These are phyloP conservation scores for Spilogale gracilis DNA, from an alignment of 2,113 vertebrate genomes.

Conservation along the genomic window DNA sequence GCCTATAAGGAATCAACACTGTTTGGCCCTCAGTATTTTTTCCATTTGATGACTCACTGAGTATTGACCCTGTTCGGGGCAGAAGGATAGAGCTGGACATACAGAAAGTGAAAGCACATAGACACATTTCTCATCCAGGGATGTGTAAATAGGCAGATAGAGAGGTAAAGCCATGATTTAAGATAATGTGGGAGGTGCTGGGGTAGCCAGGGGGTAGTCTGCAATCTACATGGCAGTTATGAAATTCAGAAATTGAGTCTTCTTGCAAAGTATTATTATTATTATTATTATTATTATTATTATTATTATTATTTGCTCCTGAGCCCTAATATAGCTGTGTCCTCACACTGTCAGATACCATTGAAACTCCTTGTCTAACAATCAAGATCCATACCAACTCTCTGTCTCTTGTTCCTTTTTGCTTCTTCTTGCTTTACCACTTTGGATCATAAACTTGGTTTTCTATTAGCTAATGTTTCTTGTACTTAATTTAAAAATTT, in stretches of 20 bases:
- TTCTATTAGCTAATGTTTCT: neutral
- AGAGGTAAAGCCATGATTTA: neutral
- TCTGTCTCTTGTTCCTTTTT: neutral
- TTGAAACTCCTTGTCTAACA: neutral
- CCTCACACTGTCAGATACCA: neutral
- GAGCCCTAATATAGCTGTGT: neutral
- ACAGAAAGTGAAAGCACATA: neutral
- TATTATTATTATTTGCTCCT: neutral
- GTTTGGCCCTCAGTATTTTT: neutral
- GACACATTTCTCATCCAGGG: neutral
- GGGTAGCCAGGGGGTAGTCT: neutral
- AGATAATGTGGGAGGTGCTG: neutral
- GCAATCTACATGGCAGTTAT: neutral
- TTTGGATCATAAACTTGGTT: neutral
- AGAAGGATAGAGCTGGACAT: neutral
- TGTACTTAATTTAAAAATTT: neutral
- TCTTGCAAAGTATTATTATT: neutral
- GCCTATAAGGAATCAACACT: neutral
- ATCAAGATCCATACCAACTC: neutral
- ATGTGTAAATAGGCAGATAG: neutral
- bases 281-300: too few relatives aligned
- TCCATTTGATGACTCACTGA: neutral
- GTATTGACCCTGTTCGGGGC: neutral
- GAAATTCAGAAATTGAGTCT: neutral
- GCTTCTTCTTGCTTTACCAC: neutral